Evolutionary conservation across 2,888 invertebrate genomes (phyloP).

Genomic region (Dolomedes plantarius): DNA sequence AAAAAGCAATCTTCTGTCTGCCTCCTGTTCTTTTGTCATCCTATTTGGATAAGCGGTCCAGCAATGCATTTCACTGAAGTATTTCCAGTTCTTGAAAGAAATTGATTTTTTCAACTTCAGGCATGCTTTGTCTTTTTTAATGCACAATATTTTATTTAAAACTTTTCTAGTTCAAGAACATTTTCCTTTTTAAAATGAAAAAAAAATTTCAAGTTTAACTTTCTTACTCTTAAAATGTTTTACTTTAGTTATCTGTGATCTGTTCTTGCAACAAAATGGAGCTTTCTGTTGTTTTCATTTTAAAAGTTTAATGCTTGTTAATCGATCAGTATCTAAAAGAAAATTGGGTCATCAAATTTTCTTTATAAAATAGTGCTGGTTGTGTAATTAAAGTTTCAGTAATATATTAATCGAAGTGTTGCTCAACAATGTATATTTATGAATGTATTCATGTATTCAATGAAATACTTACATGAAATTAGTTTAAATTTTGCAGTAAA

Average conservation of each 20-base stretch:
- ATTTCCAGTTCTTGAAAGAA: background rate
- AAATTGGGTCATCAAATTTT: too few relatives aligned
- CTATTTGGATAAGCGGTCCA: constrained; percentile 48
- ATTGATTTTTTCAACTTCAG: background rate
- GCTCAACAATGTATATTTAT: too few relatives aligned
- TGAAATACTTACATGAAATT: too few relatives aligned
- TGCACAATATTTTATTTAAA: constrained; percentile 8
- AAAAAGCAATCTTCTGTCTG: constrained; percentile 35
- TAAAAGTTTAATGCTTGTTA: background rate
- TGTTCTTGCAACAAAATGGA: background rate
- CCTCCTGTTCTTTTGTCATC: constrained; percentile 63
- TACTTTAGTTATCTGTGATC: constrained; percentile 1
- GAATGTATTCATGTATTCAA: too few relatives aligned
- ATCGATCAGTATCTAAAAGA: too few relatives aligned
- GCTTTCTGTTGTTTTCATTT: background rate
- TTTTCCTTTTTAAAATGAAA: background rate
- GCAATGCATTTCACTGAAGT: constrained; percentile 15
- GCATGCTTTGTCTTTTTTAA: background rate
- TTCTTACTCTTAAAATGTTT: background rate
- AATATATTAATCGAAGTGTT: too few relatives aligned
- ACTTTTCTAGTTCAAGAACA: background rate
- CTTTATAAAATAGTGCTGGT: too few relatives aligned
- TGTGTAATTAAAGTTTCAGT: too few relatives aligned
- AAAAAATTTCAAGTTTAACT: background rate
- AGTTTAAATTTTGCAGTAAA: too few relatives aligned